Percentiles rank a stretch among this genome's conserved stretches.
These are phyloP conservation scores for Dermolepida albohirtum DNA, from an alignment of 2,888 invertebrate species.

Conservation along the genomic window DNA sequence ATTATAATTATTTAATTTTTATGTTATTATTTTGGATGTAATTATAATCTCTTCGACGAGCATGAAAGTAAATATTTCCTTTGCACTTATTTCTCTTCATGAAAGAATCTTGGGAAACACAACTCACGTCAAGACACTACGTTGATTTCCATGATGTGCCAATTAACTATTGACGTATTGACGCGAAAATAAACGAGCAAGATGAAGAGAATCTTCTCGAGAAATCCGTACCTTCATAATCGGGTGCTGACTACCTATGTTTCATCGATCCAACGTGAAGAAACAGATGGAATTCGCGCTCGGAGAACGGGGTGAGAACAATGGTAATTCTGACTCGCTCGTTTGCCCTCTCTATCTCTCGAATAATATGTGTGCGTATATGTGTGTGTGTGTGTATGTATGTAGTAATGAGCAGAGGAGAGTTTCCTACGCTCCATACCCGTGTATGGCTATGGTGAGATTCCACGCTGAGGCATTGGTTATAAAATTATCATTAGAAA, in stretches of 20 bases:
- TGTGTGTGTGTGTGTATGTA: not conserved
- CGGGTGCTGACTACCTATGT: conserved; percentile 9
- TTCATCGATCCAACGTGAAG: conserved; percentile 6
- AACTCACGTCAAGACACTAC: conserved; percentile 4
- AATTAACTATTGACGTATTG: conserved; percentile 30
- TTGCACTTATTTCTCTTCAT: conserved; percentile 1
- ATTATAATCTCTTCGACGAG: not conserved
- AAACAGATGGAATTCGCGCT: conserved; percentile 37
- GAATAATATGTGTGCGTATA: conserved; percentile 1
- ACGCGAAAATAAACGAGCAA: conserved; percentile 14
- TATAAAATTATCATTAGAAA: conserved; percentile 56
- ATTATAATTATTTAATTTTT: no score
- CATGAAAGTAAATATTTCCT: not conserved
- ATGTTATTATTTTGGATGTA: no score
- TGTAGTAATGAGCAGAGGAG: conserved; percentile 50
- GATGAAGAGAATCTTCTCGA: conserved; percentile 1
- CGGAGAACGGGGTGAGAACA: conserved; percentile 44
- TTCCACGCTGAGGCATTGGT: conserved; percentile 47
- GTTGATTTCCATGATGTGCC: conserved; percentile 32
- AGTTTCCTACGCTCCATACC: conserved; percentile 49
- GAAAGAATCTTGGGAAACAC: no score
- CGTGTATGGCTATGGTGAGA: conserved; percentile 52
- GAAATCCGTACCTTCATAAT: conserved; percentile 12
- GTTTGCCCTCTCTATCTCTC: conserved; percentile 4
- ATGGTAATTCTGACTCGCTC: conserved; percentile 41